Evolutionary conservation across 2,888 invertebrate species (phyloP).

Genomic region (Lasioglossum figueresi): DNA sequence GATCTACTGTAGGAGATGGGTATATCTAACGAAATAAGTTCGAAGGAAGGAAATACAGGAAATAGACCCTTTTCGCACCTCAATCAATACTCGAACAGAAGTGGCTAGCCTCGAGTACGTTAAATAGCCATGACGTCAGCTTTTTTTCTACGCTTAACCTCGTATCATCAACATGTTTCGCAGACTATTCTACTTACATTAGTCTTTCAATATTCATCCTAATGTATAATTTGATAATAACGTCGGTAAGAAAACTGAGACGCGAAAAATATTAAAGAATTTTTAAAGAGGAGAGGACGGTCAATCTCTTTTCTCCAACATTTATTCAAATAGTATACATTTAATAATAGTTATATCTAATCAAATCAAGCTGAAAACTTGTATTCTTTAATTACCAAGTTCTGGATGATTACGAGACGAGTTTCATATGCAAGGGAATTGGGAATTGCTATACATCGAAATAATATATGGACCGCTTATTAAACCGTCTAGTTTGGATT

Average conservation of each 20-base stretch:
- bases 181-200: not conserved
- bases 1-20: not conserved
- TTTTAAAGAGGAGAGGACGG: not conserved
- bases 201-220: not conserved
- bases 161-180: slow-evolving; percentile 13
- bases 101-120: slow-evolving; percentile 17
- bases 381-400: not conserved
- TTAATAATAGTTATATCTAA: no score
- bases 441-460: not conserved
- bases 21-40: not conserved
- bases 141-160: not conserved
- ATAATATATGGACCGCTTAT: not conserved
- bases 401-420: not conserved
- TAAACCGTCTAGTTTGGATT: not conserved
- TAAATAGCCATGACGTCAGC: slow-evolving; percentile 33
- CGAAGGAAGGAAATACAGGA: not conserved
- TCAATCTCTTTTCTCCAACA: no score
- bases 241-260: not conserved
- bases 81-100: slow-evolving; percentile 42
- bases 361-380: no score
- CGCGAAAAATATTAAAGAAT: not conserved
- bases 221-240: not conserved
- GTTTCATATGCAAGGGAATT: not conserved
- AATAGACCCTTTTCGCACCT: slow-evolving; percentile 21
- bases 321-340: no score